Percentiles rank a stretch among this genome's conserved stretches.
Evolutionary conservation across 2,888 invertebrate genomes (phyloP).

Genomic region (Biston betularia): DNA sequence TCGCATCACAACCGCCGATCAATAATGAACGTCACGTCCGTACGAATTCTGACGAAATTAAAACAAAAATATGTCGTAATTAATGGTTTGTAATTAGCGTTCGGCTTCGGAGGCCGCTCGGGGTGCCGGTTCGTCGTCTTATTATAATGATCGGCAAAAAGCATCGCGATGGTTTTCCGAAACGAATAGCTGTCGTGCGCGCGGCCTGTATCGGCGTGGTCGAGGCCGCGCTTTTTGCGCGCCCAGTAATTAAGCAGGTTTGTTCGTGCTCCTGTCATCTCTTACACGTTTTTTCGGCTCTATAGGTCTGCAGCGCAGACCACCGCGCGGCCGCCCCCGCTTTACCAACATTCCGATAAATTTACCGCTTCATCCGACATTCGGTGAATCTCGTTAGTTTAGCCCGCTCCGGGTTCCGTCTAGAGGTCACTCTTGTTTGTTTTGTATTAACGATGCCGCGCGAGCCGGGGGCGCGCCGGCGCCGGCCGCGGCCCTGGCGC

Average conservation of each 20-base stretch:
- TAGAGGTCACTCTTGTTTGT: constrained; percentile 85
- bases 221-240: constrained; percentile 70
- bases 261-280: constrained; percentile 81
- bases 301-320: constrained; percentile 68
- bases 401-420: constrained; percentile 69
- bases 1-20: constrained; percentile 63
- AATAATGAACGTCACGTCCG: constrained; percentile 66
- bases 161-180: constrained; percentile 57
- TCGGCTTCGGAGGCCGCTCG: constrained; percentile 54
- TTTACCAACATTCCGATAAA: constrained; percentile 75
- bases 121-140: constrained; percentile 62
- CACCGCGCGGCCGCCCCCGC: constrained; percentile 67
- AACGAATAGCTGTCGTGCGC: constrained; percentile 70
- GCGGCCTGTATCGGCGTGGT: constrained; percentile 69
- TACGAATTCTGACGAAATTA: constrained; percentile 57
- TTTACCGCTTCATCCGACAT: constrained; percentile 84
- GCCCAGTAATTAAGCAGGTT: constrained; percentile 74
- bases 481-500: constrained; percentile 70
- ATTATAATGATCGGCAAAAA: constrained; percentile 69
- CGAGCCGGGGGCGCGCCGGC: constrained; percentile 82
- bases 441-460: constrained; percentile 83
- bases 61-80: constrained; percentile 70
- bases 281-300: constrained; percentile 77
- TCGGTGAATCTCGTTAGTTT: constrained; percentile 84
- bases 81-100: constrained; percentile 73